These are phyloP conservation scores for Lasioglossum leucozonium DNA, from an alignment of 2,888 invertebrate species.

Conservation along the genomic window DNA sequence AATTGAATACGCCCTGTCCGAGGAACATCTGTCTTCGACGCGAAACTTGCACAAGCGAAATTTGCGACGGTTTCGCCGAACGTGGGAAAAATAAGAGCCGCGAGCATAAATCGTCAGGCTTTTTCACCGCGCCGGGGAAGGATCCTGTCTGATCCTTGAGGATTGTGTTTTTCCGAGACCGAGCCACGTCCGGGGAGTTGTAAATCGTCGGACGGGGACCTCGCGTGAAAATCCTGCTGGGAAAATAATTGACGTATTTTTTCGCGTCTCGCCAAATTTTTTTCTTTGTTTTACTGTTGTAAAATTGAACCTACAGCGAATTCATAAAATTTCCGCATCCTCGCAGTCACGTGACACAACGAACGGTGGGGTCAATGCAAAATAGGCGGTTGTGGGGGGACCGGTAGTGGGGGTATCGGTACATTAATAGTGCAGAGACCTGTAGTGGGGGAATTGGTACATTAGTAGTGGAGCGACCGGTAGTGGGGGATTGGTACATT, in stretches of 20 bases:
- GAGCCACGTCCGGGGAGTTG: neutral
- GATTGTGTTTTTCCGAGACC: slow-evolving; percentile 7
- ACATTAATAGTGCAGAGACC: too few species aligned
- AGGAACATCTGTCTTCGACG: slow-evolving; percentile 17
- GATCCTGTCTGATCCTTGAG: slow-evolving; percentile 6
- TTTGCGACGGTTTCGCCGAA: neutral
- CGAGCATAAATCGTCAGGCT: slow-evolving; percentile 32
- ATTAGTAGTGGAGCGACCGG: too few species aligned
- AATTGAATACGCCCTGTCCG: slow-evolving; percentile 10
- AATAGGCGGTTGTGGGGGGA: too few species aligned
- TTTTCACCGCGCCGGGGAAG: neutral
- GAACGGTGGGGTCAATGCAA: too few species aligned
- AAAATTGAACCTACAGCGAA: too few species aligned
- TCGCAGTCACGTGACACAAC: too few species aligned
- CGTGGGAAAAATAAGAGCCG: slow-evolving; percentile 10
- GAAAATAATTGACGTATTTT: slow-evolving; percentile 30
- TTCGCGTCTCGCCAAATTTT: too few species aligned
- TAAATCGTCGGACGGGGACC: slow-evolving; percentile 20
- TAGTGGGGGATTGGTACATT: too few species aligned
- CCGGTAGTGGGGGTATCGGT: too few species aligned
- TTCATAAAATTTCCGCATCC: too few species aligned
- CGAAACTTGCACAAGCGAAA: neutral
- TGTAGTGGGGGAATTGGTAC: too few species aligned
- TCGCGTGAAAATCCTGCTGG: neutral
- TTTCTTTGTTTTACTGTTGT: too few species aligned